Evolutionary conservation across 1,140 invertebrate genomes (phyloP).

Genomic region (Pantala flavescens): DNA sequence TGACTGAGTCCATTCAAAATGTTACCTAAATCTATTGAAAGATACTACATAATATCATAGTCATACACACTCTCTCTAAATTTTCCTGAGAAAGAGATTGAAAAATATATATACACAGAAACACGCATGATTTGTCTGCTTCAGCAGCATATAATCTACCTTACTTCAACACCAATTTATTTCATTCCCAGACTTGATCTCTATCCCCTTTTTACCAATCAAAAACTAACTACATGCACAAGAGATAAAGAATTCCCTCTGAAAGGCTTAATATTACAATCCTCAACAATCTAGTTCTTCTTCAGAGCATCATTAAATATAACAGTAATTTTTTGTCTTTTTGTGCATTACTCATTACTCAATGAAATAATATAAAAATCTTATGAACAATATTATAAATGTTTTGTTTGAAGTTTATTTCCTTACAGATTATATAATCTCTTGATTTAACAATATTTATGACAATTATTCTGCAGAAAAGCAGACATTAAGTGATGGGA

Average conservation of each 20-base stretch:
- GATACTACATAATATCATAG: background rate
- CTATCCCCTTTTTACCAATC: background rate
- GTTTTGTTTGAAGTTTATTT: background rate
- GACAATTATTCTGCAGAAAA: background rate
- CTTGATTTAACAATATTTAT: background rate
- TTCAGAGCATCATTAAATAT: background rate
- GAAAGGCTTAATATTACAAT: slow-evolving; percentile 1
- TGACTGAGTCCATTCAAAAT: background rate
- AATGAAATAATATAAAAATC: slow-evolving; percentile 2
- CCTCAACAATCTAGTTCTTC: background rate
- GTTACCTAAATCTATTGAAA: background rate
- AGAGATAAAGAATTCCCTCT: background rate
- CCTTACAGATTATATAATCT: background rate
- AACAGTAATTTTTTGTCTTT: slow-evolving; percentile 9
- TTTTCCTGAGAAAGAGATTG: slow-evolving; percentile 9
- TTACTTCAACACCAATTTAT: background rate
- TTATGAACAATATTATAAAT: background rate
- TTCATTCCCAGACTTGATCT: background rate
- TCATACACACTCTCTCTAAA: background rate
- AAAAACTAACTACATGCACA: background rate
- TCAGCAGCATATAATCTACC: slow-evolving; percentile 1
- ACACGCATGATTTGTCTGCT: slow-evolving; percentile 1
- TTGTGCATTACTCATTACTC: background rate
- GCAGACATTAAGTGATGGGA: background rate
- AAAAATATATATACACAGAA: slow-evolving; percentile 5